These are phyloP conservation scores for Stichodactyla mertensii DNA, from an alignment of 64 coral and sea anemone genomes.

Conservation along the genomic window DNA sequence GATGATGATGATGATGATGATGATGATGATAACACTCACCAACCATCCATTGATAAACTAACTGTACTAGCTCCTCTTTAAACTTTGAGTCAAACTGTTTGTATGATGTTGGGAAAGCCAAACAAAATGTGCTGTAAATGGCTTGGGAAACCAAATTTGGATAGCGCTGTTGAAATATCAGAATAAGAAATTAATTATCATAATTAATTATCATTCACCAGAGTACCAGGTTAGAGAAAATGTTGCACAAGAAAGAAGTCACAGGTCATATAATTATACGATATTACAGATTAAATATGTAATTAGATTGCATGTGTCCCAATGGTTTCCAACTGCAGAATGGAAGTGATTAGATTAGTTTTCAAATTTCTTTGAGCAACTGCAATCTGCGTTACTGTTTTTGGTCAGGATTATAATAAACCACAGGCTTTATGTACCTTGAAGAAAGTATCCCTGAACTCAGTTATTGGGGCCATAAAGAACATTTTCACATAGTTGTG, in stretches of 20 bases:
- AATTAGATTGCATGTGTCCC: no score
- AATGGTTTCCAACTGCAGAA: no score
- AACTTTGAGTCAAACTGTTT: slow-evolving; percentile 88
- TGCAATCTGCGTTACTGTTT: no score
- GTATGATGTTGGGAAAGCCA: slow-evolving; percentile 87
- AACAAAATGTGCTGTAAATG: slow-evolving; percentile 85
- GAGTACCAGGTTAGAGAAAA: no score
- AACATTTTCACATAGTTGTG: slow-evolving; percentile 96
- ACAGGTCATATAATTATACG: no score
- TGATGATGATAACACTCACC: background rate
- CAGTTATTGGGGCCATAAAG: slow-evolving; percentile 55
- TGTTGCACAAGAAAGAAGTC: no score
- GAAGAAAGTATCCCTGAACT: slow-evolving; percentile 89
- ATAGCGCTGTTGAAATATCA: slow-evolving; percentile 38
- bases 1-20: background rate
- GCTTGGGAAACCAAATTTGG: slow-evolving; percentile 78
- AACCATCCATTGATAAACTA: slow-evolving; percentile 61
- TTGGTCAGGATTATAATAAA: no score
- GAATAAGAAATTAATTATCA: background rate
- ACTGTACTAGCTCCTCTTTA: slow-evolving; percentile 62
- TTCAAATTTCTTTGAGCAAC: no score
- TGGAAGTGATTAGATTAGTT: no score
- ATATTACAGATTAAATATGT: no score
- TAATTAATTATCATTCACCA: no score
- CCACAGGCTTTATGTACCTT: slow-evolving; percentile 51